Evolutionary conservation across 2,888 invertebrate genomes (phyloP), one percentile per base, ranked within the genome.

Genomic region (Meganola albula): DNA sequence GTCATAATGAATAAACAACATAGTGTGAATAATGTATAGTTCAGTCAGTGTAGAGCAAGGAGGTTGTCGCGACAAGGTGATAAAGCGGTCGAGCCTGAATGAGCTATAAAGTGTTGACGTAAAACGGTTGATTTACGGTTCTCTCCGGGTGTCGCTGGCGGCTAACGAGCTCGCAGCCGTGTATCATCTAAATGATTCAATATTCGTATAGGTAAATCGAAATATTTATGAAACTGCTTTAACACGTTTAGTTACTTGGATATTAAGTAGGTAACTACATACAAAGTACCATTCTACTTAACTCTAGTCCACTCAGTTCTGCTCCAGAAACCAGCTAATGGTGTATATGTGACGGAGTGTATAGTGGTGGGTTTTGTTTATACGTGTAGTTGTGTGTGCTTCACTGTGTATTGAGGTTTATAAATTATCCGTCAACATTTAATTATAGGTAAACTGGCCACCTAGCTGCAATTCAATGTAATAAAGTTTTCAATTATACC

Each of bases 61-160:
- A 50, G 50, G 60, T 50, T 53, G 57, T 55, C 38, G 44, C 48
- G 51, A 61, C 65, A 58, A 55, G 64, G 63, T 58, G 66, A 66
- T 69, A 68, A 68, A 69, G 53, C 53, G 50, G 35, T 52, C 51
- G 52, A 58, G 48, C 36, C 53, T 49, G 64, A 63, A 66, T 66
- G 63, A 66, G 66, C 65, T 63, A 69, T 69, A 69, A 69, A 67
- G 61, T 64, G 66, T 57, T 66, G 64, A 66, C 58, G 56, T 62
- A 62, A 63, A 61, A 59, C 58, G 40, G 54, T 55, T 64, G 66
- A 67, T 67, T 68, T 66, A 69, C 59, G 54, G 42, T 52, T 44
- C 55, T 51, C 50, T 48, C 48, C 54, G 49, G 56, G 55, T 58
- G 59, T 56, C 58, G 58, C 52, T 44, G 44, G 48, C 51, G 34